These are phyloP conservation scores for Sebastes miniatus DNA, from an alignment of 2,797 vertebrate genomes.

Conservation along the genomic window DNA sequence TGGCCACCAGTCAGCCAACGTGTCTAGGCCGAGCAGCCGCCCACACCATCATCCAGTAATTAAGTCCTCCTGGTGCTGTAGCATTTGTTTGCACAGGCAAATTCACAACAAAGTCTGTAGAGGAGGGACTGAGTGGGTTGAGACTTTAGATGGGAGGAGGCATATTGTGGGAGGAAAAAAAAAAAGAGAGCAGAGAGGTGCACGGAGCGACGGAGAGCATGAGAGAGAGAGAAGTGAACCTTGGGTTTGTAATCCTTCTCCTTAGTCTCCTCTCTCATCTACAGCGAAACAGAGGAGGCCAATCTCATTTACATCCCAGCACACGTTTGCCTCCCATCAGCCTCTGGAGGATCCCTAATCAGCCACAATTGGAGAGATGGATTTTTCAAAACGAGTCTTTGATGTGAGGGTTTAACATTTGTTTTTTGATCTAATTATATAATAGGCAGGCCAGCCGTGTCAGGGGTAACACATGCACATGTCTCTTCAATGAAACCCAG, in stretches of 20 bases:
- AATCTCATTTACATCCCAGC: slow-evolving; percentile 56
- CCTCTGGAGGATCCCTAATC: slow-evolving; percentile 68
- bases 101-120: slow-evolving; percentile 23
- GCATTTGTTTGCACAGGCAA: slow-evolving; percentile 28
- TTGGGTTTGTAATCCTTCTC: slow-evolving; percentile 37
- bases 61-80: slow-evolving; percentile 15
- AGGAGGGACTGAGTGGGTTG: slow-evolving; percentile 28
- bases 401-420: slow-evolving; percentile 70
- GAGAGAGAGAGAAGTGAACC: slow-evolving; percentile 36
- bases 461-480: slow-evolving; percentile 24
- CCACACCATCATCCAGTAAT: slow-evolving; percentile 26
- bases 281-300: slow-evolving; percentile 30
- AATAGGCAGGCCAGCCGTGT: slow-evolving; percentile 50
- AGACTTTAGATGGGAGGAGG: neutral
- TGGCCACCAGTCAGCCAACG: slow-evolving; percentile 26
- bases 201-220: slow-evolving; percentile 5
- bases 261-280: slow-evolving; percentile 35
- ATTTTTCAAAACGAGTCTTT: slow-evolving; percentile 73
- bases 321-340: slow-evolving; percentile 36
- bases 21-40: slow-evolving; percentile 10
- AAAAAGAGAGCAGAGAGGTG: slow-evolving; percentile 3
- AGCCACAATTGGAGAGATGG: slow-evolving; percentile 69
- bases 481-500: slow-evolving; percentile 34
- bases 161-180: slow-evolving; percentile 18
- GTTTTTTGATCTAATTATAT: slow-evolving; percentile 72